Conservation (phyloP, 1,140 invertebrate genomes). For the Gryon sp. region DNA sequence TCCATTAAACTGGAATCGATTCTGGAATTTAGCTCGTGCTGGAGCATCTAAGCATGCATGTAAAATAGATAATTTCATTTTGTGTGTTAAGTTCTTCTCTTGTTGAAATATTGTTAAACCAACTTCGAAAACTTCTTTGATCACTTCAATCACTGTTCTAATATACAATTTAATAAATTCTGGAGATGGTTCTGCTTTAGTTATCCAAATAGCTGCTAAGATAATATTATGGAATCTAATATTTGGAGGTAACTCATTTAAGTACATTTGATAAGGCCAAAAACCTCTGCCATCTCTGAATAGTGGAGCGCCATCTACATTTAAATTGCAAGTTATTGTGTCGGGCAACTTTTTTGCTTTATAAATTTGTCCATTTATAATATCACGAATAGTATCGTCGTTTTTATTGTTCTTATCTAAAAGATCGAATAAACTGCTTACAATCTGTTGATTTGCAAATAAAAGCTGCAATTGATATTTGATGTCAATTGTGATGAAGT, state of each 20-base stretch:
- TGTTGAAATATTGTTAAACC: background rate
- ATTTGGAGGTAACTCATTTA: conserved; percentile 21
- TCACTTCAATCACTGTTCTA: conserved; percentile 1
- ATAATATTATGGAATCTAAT: conserved; percentile 16
- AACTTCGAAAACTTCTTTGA: background rate
- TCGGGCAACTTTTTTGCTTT: conserved; percentile 1
- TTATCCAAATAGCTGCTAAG: conserved; percentile 21
- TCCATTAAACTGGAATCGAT: conserved; percentile 6
- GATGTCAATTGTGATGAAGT: conserved; percentile 19
- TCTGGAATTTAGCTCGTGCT: conserved; percentile 13
- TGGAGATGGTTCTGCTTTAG: conserved; percentile 11
- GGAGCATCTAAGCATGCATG: conserved; percentile 26
- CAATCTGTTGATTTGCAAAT: background rate
- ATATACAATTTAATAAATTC: conserved; percentile 11
- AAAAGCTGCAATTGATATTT: conserved; percentile 10
- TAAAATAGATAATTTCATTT: background rate
- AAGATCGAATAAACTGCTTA: background rate
- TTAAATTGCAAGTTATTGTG: conserved; percentile 3
- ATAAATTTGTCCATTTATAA: conserved; percentile 2
- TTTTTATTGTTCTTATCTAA: background rate
- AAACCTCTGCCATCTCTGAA: conserved; percentile 5
- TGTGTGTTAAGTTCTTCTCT: background rate
- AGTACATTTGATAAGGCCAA: conserved; percentile 17
- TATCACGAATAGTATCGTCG: conserved; percentile 4
- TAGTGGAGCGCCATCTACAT: conserved; percentile 5